Conservation (phyloP, 2,797 vertebrate species). For the Cyprinella venusta region DNA sequence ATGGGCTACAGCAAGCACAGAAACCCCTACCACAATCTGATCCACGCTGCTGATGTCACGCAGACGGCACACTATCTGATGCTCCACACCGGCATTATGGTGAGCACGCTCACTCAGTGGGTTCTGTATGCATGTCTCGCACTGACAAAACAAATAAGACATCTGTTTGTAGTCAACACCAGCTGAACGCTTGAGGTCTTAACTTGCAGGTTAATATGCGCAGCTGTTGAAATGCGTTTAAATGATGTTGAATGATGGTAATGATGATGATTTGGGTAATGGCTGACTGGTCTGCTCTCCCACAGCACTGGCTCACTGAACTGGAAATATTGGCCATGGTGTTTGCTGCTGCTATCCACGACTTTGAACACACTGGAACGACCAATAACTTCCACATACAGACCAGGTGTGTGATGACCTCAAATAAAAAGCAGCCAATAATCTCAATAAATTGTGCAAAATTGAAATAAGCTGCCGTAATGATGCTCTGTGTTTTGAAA, state of each 20-base stretch:
- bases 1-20: conserved; percentile 95
- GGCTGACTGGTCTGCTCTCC: conserved; percentile 33
- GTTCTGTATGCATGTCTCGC: conserved; percentile 4
- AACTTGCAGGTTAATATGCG: neutral
- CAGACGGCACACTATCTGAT: conserved; percentile 98
- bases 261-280: conserved; percentile 16
- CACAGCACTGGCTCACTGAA: conserved; percentile 97
- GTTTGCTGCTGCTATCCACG: conserved; percentile 96
- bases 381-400: conserved; percentile 99
- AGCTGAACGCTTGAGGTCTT: conserved; percentile 5
- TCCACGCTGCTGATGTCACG: conserved; percentile 96
- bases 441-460: neutral
- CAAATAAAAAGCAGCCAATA: neutral
- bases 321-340: conserved; percentile 99
- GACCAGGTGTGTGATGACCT: conserved; percentile 81
- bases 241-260: neutral
- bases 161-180: conserved; percentile 11
- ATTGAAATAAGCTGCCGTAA: neutral
- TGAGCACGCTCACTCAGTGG: conserved; percentile 68
- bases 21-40: conserved; percentile 97
- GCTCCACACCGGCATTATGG: conserved; percentile 97
- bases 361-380: conserved; percentile 97
- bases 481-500: neutral
- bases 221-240: neutral
- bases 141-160: conserved; percentile 10